Evolutionary conservation across 2,888 invertebrate species (phyloP), one percentile per base, ranked within the genome.

Genomic region (Cotesia congregata): DNA sequence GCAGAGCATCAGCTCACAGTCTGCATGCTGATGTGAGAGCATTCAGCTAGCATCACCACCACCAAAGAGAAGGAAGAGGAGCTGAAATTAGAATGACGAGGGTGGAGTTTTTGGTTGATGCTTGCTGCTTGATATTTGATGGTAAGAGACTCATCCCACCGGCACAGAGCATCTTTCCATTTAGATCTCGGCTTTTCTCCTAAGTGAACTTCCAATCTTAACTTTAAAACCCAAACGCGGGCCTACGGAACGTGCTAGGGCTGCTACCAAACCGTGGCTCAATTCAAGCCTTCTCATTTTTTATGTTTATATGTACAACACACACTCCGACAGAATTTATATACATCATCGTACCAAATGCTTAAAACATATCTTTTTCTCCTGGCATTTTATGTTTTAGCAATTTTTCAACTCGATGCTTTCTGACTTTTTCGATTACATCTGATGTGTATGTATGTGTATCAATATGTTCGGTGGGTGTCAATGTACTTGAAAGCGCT

Each of bases 81-180:
- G 74, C 72, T 73, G 77, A 79, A 79, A 80, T 80, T 78, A 78
- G 73, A 76, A 74, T 67, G 77, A 73, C 74, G 60, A 75, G 71
- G 74, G 70, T 75, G 75, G 60, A 75, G 73, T 67, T 60, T 64
- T 70, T 64, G 69, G 20, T 72, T 72, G 67, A 30, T 30, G 30
- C 30, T 30, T 30, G 30, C 30, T 30, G 30, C 30, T 30, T 30
- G 30, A 30, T 30, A 30, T 30, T 30, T 30, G 2, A 50, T 50
- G 50, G 50, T 50, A 50, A 50, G 50, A 12, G 50, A 50, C 50
- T 12, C 50, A 50, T 12, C 50, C 50, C 9, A 12, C 9, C 12
- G 50, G 50, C 12, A 9, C 12, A 50, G 50, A 70, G 67, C 71
- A 76, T 79, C 74, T 80, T 78, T 75, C 76, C 77, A 80, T 79